Base-by-base conservation (phyloP, 2,888 invertebrate species). In the Silvanus unidentatus region DNA sequence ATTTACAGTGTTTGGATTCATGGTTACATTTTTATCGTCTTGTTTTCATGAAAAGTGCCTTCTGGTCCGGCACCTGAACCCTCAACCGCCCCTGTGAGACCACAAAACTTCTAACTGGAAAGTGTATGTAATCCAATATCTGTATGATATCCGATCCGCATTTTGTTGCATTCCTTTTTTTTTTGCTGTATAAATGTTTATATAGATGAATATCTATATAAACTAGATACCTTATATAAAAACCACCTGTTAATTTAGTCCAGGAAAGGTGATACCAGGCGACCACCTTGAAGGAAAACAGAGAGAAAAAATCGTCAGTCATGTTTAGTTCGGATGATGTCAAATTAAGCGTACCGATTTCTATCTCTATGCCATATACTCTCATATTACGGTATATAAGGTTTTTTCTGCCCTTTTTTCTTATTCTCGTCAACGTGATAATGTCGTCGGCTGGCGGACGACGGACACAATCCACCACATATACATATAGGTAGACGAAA, bases 281-380 rank as follows among this genome's bases (percentile, higher is more conserved):
- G 62, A 60, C 62, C 62, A 62, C 62, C 62, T 58, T 57, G 60
- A 55, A 60, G 58, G 45, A 40, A 57, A 53, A 47, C 52, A 45
- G 55, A 53, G 49, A 42, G 39, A 49, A 52, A 49, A 51, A 43
- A 41, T 43, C 45, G 47, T 39, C 49, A 50, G 60, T 60, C 60
- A 51, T 48, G 54, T 59, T 52, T 57, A 44, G 45, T 37, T 55
- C 49, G 52, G 52, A 49, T 47, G 49, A 44, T 54, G 55, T 51
- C 58, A 60, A 60, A 60, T 60, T 58, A 60, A 58, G 47, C 60
- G 58, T 49, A 48, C 44, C 44, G 56, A 58, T 57, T 46, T 35
- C 49, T 58, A 58, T 58, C 58, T 54, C 42, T 49, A 51, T 52
- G 42, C 47, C 40, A 47, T 44, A 48, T 47, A 46, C 48, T 50